A percentile compares a stretch with the other conserved stretches of the same genome.
These are phyloP conservation scores for Cephalopterus ornatus DNA, from an alignment of 2,113 vertebrate genomes.

Conservation along the genomic window DNA sequence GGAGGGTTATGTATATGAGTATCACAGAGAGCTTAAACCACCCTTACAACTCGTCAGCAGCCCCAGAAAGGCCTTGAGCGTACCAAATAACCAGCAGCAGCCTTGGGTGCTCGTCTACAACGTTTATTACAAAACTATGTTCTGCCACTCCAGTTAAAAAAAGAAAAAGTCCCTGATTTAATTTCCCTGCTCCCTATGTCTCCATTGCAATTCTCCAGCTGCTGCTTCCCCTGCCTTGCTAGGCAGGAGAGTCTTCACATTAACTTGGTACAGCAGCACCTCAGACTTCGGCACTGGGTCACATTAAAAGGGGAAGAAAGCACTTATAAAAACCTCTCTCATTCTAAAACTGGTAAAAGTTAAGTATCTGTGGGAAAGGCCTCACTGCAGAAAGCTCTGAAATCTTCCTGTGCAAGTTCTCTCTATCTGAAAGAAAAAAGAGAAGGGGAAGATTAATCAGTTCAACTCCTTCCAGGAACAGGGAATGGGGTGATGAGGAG, in stretches of 20 bases:
- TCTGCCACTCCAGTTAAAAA: background rate
- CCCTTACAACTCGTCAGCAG: background rate
- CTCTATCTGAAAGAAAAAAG: conserved; percentile 29
- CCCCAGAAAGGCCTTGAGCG: background rate
- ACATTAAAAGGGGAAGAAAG: background rate
- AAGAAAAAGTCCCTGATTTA: background rate
- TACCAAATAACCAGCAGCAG: background rate
- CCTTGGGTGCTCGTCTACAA: background rate
- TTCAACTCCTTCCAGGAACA: background rate
- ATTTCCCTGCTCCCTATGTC: accelerated
- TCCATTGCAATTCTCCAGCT: background rate
- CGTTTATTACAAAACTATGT: conserved; percentile 50
- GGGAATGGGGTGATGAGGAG: background rate
- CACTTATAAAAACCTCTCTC: background rate
- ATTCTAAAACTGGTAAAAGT: background rate
- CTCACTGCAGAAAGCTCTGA: background rate
- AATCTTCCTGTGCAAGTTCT: background rate
- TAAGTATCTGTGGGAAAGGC: background rate
- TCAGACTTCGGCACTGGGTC: background rate
- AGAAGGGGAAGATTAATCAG: background rate
- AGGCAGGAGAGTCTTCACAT: background rate
- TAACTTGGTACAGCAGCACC: background rate
- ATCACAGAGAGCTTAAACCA: background rate
- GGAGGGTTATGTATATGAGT: background rate
- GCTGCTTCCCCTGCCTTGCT: background rate